Base-by-base conservation (phyloP, 2,888 invertebrate species). In the Drosophila anceps region DNA sequence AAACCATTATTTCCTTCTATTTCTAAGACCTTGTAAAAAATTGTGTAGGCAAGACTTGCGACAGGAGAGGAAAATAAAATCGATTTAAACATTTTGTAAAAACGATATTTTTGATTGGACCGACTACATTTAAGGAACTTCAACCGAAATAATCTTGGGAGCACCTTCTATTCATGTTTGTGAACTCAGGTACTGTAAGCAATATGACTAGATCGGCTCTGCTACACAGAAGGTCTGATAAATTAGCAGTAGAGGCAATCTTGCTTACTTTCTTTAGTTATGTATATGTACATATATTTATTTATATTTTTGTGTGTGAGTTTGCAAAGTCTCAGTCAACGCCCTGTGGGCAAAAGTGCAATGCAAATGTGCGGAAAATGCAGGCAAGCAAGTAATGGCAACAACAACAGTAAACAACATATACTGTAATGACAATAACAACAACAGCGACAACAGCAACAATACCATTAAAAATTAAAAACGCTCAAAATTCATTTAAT, bases 401-500 rank as follows among this genome's bases (percentile, higher is more conserved):
- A 64, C 46, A 55, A 24, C 54, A 53, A 53, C 53, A 53, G 20
- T 39, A 29, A 18, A 62, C 43, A 60, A 43, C 33, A 62, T 35
- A 35, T 37, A 55, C 39, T n/a, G 15, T 31, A 46, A 29, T 35
- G 33, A 50, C 54, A 44, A 41, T 27, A 46, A 29, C 20, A 62
- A 44, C 59, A 54, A 20, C 12, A 37, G 18, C 48, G 43, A 8
- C 51, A 50, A 39, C 57, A 61, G 51, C 57, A 62, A 31, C 57
- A 39, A 64, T 44, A 62, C 51, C 60, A 81, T 81, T 81, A 81
- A 81, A 81, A 70, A 81, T 81, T 81, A 75, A 81, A 81, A 81
- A 81, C 67, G 72, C 72, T 81, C 81, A 75, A 81, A 81, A 78
- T 81, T 69, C 80, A 72, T 78, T 81, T 81, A 81, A 81, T 72